These are phyloP conservation scores for Fabriciana adippe DNA, from an alignment of 2,888 invertebrate species.

Conservation along the genomic window DNA sequence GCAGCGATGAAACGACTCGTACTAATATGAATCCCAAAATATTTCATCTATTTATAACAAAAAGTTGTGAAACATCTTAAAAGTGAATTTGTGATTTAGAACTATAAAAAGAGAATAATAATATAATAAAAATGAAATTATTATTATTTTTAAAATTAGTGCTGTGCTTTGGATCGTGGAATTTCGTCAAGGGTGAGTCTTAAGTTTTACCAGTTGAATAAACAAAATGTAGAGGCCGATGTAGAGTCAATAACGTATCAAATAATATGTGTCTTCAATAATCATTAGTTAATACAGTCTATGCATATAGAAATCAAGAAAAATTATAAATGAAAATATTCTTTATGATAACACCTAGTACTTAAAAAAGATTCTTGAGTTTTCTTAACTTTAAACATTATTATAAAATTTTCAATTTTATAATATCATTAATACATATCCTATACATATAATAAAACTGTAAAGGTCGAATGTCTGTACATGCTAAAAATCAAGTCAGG, in stretches of 20 bases:
- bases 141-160: constrained; percentile 48
- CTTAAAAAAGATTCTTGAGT: no score
- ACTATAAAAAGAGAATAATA: background rate
- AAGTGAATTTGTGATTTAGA: constrained; percentile 1
- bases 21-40: constrained; percentile 20
- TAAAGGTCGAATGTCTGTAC: no score
- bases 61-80: constrained; percentile 20
- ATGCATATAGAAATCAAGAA: no score
- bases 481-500: no score
- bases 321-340: no score
- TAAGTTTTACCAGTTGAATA: constrained; percentile 23
- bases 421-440: no score
- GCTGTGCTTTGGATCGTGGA: constrained; percentile 49
- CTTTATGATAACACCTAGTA: no score
- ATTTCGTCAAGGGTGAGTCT: constrained; percentile 53
- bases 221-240: constrained; percentile 14
- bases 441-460: no score
- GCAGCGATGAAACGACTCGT: constrained; percentile 43
- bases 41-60: constrained; percentile 6
- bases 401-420: no score
- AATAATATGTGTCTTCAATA: background rate
- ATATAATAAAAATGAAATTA: constrained; percentile 49
- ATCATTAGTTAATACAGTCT: no score
- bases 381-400: no score
- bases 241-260: background rate